These are phyloP conservation scores for Struthidea cinerea DNA, from an alignment of 2,113 vertebrate species.

Conservation along the genomic window DNA sequence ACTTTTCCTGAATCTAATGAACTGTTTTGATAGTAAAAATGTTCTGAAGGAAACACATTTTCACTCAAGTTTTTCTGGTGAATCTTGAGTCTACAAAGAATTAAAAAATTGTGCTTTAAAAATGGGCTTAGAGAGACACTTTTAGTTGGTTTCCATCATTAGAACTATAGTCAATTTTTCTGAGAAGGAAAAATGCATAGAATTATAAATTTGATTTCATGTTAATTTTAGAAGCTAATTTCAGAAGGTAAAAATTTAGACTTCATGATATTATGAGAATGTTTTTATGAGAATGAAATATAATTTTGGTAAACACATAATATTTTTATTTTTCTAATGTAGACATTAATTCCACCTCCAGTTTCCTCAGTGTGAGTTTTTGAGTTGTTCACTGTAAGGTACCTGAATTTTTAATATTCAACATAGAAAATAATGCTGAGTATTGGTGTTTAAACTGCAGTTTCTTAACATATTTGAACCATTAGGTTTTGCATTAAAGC, in stretches of 20 bases:
- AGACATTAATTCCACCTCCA: background rate
- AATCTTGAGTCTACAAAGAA: background rate
- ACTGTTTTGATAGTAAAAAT: background rate
- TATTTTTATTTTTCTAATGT: background rate
- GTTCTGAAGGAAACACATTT: background rate
- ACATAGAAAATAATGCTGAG: background rate
- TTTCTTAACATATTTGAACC: background rate
- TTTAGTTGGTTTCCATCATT: background rate
- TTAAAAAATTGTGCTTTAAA: background rate
- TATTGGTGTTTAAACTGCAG: background rate
- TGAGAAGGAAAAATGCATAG: background rate
- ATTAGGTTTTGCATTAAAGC: background rate
- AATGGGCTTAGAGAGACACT: background rate
- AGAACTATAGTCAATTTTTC: background rate
- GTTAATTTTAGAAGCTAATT: background rate
- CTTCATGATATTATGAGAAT: background rate
- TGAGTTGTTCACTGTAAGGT: background rate
- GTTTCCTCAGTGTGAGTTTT: background rate
- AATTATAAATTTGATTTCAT: background rate
- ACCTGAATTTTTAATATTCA: background rate
- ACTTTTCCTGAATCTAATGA: conserved; percentile 12
- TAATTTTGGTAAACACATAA: background rate
- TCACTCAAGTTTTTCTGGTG: background rate
- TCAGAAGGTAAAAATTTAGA: background rate
- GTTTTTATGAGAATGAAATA: background rate